Percentiles rank a stretch among this genome's conserved stretches.
These are phyloP conservation scores for human (Homo sapiens) DNA, from an alignment of 2,113 vertebrate genomes.

Conservation along the genomic window DNA sequence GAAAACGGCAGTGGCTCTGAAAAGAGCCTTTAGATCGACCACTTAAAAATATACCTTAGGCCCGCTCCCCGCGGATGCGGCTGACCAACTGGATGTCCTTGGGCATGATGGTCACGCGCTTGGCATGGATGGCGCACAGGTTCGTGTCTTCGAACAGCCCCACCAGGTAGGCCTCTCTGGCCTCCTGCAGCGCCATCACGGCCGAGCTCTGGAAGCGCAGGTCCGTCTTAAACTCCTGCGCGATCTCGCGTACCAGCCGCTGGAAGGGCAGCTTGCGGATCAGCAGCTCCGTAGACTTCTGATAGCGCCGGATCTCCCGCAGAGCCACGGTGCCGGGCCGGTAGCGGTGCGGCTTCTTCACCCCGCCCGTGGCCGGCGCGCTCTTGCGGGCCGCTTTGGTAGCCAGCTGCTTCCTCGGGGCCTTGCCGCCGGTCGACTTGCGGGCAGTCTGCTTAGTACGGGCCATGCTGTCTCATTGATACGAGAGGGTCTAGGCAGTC, in stretches of 20 bases:
- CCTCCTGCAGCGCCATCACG: conserved; percentile 82
- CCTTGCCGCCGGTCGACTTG: conserved; percentile 91
- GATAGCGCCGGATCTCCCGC: conserved; percentile 83
- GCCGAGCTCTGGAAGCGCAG: conserved; percentile 80
- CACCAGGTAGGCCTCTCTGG: conserved; percentile 80
- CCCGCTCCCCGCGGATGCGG: conserved; percentile 75
- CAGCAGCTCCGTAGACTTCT: conserved; percentile 80
- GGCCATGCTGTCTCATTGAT: background rate
- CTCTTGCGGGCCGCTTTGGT: conserved; percentile 91
- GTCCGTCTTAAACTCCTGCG: conserved; percentile 82
- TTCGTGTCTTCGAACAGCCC: conserved; percentile 82
- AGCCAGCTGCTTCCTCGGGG: conserved; percentile 90
- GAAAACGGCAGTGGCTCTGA: conserved; percentile 65
- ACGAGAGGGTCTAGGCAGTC: rapidly evolving
- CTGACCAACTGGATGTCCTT: conserved; percentile 83
- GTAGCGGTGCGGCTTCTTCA: conserved; percentile 87
- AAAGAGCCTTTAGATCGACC: conserved; percentile 70
- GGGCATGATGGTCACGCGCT: conserved; percentile 78
- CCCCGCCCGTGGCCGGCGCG: conserved; percentile 89
- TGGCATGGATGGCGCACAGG: conserved; percentile 76
- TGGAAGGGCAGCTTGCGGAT: background rate
- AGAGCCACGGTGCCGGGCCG: rapidly evolving
- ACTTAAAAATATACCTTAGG: background rate
- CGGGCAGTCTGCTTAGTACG: conserved; percentile 72
- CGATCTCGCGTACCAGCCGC: conserved; percentile 77